Base-by-base conservation (phyloP, 2,113 vertebrate genomes). In the Talpa occidentalis region DNA sequence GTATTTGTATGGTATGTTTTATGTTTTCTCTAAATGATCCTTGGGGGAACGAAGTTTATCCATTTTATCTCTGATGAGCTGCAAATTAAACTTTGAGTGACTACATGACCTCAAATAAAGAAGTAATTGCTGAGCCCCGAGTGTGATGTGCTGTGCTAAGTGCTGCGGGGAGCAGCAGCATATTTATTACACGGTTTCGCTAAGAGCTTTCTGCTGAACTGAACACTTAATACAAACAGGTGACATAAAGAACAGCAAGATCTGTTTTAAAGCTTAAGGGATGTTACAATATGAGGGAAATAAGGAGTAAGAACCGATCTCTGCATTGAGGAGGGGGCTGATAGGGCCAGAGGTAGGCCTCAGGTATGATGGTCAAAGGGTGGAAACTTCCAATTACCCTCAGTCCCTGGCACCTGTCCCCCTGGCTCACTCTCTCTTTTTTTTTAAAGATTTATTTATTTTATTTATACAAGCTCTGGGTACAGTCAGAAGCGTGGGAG, bases 41-140 rank as follows among this genome's bases (percentile, higher is more conserved):
- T 95, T 94, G 60, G 37, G 56, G 88, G 77, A 95, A 78, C 60
- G 52, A 90, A 80, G 24, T 91, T 95, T 88, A 94, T 89, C 92
- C 81, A 91, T 70, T 85, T 86, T 78, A 62, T 74, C 67, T 94
- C 73, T 92, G 84, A 92, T 94, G 56, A 79, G 64, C 64, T 91
- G 62, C 82, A 91, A 94, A 92, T 96, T 88, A 95, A 94, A 92
- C 83, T 82, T 16, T 59, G 91, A 96, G 77, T 74, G 86, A 97
- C 9, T 74, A 30, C 37, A 32, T 60, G 91, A 66, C 93, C 84
- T 82, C 67, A 12, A 37, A 70, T 81, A 56, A 59, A 64, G 22
- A 80, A 87, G 44, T 59, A 74, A 93, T 0, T 73, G 88, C 84
- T 49, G 17, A 90, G 54, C 52, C 60, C 26, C 0, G 1, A 5